Evolutionary conservation across 2,797 vertebrate genomes (phyloP).

Genomic region (Sebastiscus albofasciatus): DNA sequence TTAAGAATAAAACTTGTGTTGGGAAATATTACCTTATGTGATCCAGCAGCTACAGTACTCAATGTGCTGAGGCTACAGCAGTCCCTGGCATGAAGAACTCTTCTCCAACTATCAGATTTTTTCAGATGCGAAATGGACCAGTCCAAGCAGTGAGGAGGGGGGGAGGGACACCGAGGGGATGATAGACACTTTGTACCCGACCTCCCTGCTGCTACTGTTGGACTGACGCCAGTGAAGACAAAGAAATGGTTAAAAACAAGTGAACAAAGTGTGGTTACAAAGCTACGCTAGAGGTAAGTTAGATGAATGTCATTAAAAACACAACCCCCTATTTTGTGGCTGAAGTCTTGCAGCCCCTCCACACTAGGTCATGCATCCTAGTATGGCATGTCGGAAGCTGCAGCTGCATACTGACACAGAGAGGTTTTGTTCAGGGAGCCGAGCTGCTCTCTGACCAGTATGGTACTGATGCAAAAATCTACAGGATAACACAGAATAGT

Average conservation of each 20-base stretch:
- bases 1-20: conserved; percentile 15
- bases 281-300: background rate
- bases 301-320: background rate
- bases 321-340: conserved; percentile 34
- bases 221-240: conserved; percentile 3
- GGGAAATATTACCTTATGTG: conserved; percentile 85
- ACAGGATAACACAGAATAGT: conserved; percentile 41
- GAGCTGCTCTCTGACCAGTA: conserved; percentile 75
- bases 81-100: conserved; percentile 90
- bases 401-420: conserved; percentile 85
- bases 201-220: background rate
- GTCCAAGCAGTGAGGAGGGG: conserved; percentile 61
- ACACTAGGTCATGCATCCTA: conserved; percentile 80
- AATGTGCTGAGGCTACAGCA: conserved; percentile 87
- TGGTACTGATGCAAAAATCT: conserved; percentile 77
- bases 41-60: conserved; percentile 84
- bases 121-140: conserved; percentile 84
- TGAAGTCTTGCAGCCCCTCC: conserved; percentile 61
- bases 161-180: conserved; percentile 19
- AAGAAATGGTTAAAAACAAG: background rate
- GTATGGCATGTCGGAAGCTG: conserved; percentile 79
- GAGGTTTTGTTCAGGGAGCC: conserved; percentile 81
- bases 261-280: conserved; percentile 6
- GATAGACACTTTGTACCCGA: background rate
- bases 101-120: conserved; percentile 89